Evolutionary conservation across 2,888 invertebrate genomes (phyloP).

Genomic region (Sminthurides aquaticus): DNA sequence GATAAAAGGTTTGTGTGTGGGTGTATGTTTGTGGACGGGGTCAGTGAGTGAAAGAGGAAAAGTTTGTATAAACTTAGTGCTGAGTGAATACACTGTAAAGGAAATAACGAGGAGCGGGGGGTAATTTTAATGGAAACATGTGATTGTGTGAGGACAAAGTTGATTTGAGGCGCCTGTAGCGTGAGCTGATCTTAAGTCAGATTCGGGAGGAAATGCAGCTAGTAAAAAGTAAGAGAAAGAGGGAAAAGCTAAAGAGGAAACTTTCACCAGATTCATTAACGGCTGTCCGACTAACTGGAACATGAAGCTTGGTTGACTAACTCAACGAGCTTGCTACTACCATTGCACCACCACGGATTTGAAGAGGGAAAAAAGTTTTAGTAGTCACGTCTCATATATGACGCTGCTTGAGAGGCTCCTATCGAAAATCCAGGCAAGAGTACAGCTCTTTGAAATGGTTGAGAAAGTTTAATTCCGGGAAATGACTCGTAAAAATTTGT

Average conservation of each 20-base stretch:
- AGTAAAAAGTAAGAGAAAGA: background rate
- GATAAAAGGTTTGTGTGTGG: too few species aligned
- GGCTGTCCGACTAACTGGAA: background rate
- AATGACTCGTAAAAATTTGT: background rate
- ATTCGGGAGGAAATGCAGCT: background rate
- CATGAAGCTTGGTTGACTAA: background rate
- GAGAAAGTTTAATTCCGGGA: background rate
- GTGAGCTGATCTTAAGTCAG: background rate
- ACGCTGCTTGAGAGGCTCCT: too few species aligned
- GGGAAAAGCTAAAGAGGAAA: background rate
- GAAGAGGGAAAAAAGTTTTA: too few species aligned
- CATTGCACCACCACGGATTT: too few species aligned
- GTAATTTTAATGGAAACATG: background rate
- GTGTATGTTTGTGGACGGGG: too few species aligned
- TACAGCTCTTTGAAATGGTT: background rate
- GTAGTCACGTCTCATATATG: too few species aligned
- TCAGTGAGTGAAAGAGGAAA: too few species aligned
- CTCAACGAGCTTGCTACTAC: background rate
- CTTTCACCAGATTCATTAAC: background rate
- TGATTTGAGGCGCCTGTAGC: background rate
- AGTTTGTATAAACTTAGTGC: too few species aligned
- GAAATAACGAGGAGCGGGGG: too few species aligned
- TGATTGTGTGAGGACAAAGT: background rate
- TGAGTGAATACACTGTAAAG: too few species aligned
- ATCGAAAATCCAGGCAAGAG: too few species aligned